Base-by-base conservation (phyloP, 2,888 invertebrate species). In the Leptopterna dolabrata region DNA sequence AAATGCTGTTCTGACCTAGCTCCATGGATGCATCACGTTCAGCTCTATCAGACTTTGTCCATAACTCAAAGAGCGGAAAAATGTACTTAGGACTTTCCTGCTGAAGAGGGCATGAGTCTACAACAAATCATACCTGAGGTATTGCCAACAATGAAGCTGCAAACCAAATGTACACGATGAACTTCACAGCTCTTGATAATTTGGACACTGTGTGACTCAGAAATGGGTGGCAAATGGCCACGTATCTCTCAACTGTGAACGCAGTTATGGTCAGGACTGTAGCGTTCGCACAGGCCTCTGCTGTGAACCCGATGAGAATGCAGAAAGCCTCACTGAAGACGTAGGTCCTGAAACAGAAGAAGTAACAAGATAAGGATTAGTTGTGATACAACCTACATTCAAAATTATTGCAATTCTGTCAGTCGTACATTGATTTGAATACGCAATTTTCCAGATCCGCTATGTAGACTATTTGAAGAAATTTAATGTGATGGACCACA, bases 191-290 rank as follows among this genome's bases (percentile, higher is more conserved):
- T 87, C 98, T 93, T 41, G 96, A 95, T 55, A 97, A 92, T 90
- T 96, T 96, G 0, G 97, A 96, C 94, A 96, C 95, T 3, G 96
- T 96, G 91, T 97, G 96, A 0, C 95, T 95, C 91, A 95, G 93
- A 90, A 97, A 96, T 0, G 97, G 97, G 89, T 93, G 92, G 90
- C 93, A 93, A 83, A 94, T 93, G 85, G 93, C 93, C 19, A 93
- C 91, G 90, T 93, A 94, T 76, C 94, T 91, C 90, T 94, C 93
- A 47, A 93, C 92, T 0, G 96, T 97, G 91, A 98, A 97, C 1
- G 97, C 96, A 0, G 97, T 96, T 90, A 98, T 97, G 14, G 96
- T 96, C 88, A 96, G 92, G 0, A 98, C 97, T 0, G 97, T 97
- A 0, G 96, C 96, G 91, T 96, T 96, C 29, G 96, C 95, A 0